Evolutionary conservation across 2,797 vertebrate genomes (phyloP), one percentile per base, ranked within the genome.

Genomic region (Chrysocyon brachyurus): DNA sequence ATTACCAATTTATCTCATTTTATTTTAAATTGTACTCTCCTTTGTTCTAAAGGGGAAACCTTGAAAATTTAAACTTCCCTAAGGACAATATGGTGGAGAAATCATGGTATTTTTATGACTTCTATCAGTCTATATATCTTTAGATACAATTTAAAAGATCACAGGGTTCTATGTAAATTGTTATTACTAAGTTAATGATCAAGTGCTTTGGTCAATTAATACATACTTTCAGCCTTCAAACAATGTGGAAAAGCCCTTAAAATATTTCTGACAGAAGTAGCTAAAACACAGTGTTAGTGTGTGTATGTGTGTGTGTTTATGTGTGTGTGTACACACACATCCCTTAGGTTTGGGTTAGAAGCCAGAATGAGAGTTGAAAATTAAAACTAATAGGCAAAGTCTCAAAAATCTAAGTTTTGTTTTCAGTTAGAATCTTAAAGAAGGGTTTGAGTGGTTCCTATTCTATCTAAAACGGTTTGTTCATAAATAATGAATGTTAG

Each of bases 401-500:
- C 91, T 95, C 81, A 22, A 82, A 94, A 97, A 59, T 85, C 77
- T 77, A 73, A 90, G 63, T 75, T 61, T 19, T 94, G 54, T 90
- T 97, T 96, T 96, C 92, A 85, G 88, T 79, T 84, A 86, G 96
- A 97, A 94, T 96, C 90, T 89, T 94, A 90, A 95, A 97, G 82
- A 94, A 96, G 63, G 28, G n/a, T 94, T 72, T 97, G 94, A 97
- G 96, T 96, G 95, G 93, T 91, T 96, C 73, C 9, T 72, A 92
- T 21, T 95, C 95, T 91, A 17, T 75, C 84, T 93, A 94, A 98
- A 98, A 97, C 40, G 89, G 57, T 96, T 97, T 87, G 52, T 93
- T 97, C 78, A 88, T 98, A 96, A 98, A 98, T 96, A 97, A 97
- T 97, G 68, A 94, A 98, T 72, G 85, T 82, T 73, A 87, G 72